These are phyloP conservation scores for Clostera curtula DNA, from an alignment of 2,888 invertebrate species.

Conservation along the genomic window DNA sequence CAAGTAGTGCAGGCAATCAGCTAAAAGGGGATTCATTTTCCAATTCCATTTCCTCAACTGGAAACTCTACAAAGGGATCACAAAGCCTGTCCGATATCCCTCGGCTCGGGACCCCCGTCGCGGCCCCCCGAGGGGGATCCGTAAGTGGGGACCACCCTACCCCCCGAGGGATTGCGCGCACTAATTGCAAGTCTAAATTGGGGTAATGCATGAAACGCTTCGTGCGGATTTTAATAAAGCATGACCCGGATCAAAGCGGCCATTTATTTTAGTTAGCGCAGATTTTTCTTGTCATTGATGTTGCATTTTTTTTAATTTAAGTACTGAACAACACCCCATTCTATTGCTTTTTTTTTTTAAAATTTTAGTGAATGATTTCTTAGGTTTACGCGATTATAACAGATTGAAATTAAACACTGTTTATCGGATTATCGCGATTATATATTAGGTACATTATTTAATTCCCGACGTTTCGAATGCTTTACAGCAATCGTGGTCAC, in stretches of 20 bases:
- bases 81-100: conserved; percentile 49
- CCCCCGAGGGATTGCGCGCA: conserved; percentile 41
- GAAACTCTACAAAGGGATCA: conserved; percentile 53
- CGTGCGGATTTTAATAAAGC: conserved; percentile 64
- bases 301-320: conserved; percentile 11
- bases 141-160: conserved; percentile 27
- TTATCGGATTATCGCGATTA: too few species aligned
- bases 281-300: conserved; percentile 39
- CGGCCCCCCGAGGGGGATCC: conserved; percentile 21
- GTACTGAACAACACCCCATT: neutral
- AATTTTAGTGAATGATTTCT: neutral
- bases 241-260: conserved; percentile 57
- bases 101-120: conserved; percentile 17
- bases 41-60: conserved; percentile 63
- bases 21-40: conserved; percentile 72
- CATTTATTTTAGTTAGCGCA: conserved; percentile 63
- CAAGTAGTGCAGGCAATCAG: conserved; percentile 43
- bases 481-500: too few species aligned
- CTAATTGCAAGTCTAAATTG: conserved; percentile 70
- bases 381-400: neutral
- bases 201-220: conserved; percentile 65
- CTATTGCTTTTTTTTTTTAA: neutral
- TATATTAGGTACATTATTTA: too few species aligned
- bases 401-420: too few species aligned
- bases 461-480: too few species aligned